A percentile compares a stretch with the other conserved stretches of the same genome.
Evolutionary conservation across 2,888 invertebrate species (phyloP).

Genomic region (Pollenia labialis): DNA sequence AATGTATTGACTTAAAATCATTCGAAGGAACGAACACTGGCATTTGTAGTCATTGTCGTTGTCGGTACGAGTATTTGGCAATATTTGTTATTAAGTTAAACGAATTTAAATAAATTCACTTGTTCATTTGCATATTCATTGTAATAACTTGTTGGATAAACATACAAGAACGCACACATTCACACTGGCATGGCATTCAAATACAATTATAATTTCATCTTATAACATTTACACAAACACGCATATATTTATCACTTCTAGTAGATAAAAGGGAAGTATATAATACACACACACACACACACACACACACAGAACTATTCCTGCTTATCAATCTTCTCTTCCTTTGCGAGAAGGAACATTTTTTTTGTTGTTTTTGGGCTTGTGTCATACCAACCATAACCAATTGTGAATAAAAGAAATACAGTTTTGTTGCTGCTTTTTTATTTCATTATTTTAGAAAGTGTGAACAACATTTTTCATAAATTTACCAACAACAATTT

Average conservation of each 20-base stretch:
- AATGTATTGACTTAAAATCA: not conserved
- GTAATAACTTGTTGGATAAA: slow-evolving; percentile 65
- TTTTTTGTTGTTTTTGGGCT: slow-evolving; percentile 6
- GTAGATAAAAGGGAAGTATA: not conserved
- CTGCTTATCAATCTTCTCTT: slow-evolving; percentile 5
- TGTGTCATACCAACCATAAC: slow-evolving; percentile 61
- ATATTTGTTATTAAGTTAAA: slow-evolving; percentile 57
- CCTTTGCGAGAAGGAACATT: not conserved
- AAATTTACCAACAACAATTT: slow-evolving; percentile 79
- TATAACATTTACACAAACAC: slow-evolving; percentile 16
- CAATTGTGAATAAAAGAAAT: slow-evolving; percentile 68
- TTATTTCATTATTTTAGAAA: slow-evolving; percentile 74
- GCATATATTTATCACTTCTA: not conserved
- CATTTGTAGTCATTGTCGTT: slow-evolving; percentile 21
- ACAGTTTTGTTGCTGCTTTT: slow-evolving; percentile 40
- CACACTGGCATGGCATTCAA: slow-evolving; percentile 19
- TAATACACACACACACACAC: not conserved
- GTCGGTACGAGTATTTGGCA: slow-evolving; percentile 19
- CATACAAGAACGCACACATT: slow-evolving; percentile 23
- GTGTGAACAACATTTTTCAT: slow-evolving; percentile 83
- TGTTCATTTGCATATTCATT: slow-evolving; percentile 69
- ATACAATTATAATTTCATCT: slow-evolving; percentile 64
- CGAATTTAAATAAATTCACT: slow-evolving; percentile 66
- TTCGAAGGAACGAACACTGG: not conserved
- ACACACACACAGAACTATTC: not conserved